phyloP scores from a whole-genome alignment of 2,888 invertebrate genomes.

The Plebejus melissa region DNA sequence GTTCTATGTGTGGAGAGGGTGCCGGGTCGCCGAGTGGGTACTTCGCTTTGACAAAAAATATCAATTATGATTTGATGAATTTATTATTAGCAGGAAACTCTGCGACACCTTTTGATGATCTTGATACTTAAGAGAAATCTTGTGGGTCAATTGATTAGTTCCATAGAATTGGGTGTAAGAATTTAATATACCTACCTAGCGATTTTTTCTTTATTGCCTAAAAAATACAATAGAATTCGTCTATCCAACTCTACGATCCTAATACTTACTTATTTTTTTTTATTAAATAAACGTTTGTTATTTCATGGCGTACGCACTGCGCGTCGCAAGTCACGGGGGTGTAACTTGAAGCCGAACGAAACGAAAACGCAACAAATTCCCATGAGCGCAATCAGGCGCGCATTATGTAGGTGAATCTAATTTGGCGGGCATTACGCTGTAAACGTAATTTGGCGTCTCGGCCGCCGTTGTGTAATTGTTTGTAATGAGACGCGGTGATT shows the following conservation, averaged over 20 bases:
- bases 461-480: slow-evolving; percentile 24
- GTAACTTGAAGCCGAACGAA: background rate
- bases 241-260: too few species aligned
- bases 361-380: slow-evolving; percentile 5
- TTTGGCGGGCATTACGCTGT: slow-evolving; percentile 12
- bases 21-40: background rate
- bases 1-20: background rate
- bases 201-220: too few species aligned
- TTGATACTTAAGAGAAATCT: background rate
- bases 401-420: slow-evolving; percentile 26
- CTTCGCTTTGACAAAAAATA: background rate
- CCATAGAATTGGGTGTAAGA: too few species aligned
- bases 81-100: background rate
- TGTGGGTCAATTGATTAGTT: too few species aligned
- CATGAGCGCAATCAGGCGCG: background rate
- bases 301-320: background rate
- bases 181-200: too few species aligned
- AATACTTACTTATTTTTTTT: background rate
- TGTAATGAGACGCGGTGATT: slow-evolving; percentile 28
- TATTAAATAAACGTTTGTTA: background rate
- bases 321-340: background rate
- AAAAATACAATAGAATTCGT: too few species aligned
- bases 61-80: slow-evolving; percentile 4
- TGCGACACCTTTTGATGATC: background rate
- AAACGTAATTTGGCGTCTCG: slow-evolving; percentile 1